phyloP scores from a whole-genome alignment of 92 coral and sea anemone species.

The Parazoanthus atlanticus region DNA sequence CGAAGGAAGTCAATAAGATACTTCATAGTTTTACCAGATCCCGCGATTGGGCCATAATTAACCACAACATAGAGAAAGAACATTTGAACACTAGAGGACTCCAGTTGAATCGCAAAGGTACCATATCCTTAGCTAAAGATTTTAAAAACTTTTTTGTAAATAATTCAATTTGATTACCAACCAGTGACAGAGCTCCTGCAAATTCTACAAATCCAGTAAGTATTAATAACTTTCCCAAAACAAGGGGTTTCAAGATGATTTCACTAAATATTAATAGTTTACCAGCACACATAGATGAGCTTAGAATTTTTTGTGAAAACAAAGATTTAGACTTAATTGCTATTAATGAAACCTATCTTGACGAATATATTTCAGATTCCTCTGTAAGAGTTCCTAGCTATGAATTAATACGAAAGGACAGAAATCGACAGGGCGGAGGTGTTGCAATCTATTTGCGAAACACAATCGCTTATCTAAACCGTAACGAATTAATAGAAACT shows the following conservation, averaged over 20 bases:
- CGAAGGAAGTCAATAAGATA: too few species aligned
- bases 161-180: too few species aligned
- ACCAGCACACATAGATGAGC: background rate
- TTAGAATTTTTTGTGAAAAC: background rate
- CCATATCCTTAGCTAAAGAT: too few species aligned
- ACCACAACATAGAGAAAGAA: too few species aligned
- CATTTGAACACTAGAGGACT: too few species aligned
- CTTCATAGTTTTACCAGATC: too few species aligned
- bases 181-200: too few species aligned
- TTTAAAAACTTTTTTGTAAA: too few species aligned
- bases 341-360: background rate
- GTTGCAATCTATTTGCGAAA: constrained; percentile 22
- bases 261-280: background rate
- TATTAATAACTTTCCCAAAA: too few species aligned
- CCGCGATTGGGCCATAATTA: too few species aligned
- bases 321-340: background rate
- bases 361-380: background rate
- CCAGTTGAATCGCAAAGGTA: too few species aligned
- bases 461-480: background rate
- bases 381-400: background rate
- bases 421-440: constrained; percentile 28
- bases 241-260: background rate
- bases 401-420: background rate
- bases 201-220: too few species aligned
- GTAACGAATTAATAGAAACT: background rate